Percentiles rank a stretch among this genome's conserved stretches.
Evolutionary conservation across 2,888 invertebrate species (phyloP).

Genomic region (Stratiomys singularior): DNA sequence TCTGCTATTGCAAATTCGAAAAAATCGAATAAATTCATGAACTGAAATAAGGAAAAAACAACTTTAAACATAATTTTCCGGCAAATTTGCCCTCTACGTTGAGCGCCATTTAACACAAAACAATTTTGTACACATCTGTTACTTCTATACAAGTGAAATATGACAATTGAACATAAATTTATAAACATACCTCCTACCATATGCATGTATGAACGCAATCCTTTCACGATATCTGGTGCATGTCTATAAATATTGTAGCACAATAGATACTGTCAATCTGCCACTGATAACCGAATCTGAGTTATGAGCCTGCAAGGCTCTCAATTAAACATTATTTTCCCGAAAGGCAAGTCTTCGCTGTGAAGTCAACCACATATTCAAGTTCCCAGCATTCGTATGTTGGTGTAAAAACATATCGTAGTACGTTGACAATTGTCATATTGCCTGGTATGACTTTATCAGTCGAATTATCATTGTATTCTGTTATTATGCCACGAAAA

Average conservation of each 20-base stretch:
- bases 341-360: constrained; percentile 30
- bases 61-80: no score
- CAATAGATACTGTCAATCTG: constrained; percentile 51
- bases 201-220: neutral
- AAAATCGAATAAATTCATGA: no score
- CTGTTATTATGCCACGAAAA: no score
- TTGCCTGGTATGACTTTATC: no score
- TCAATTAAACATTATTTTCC: constrained; percentile 48
- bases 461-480: no score
- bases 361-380: neutral
- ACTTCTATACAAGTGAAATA: neutral
- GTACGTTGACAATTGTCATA: no score
- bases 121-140: neutral
- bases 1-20: no score
- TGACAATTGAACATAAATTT: neutral
- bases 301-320: constrained; percentile 51
- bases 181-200: neutral
- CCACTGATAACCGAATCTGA: constrained; percentile 51
- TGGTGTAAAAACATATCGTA: neutral
- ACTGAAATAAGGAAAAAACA: no score
- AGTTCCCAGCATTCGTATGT: neutral
- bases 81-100: no score
- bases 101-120: no score
- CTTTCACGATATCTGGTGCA: constrained; percentile 1
- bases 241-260: constrained; percentile 39